Conservation (phyloP, 2,113 vertebrate genomes). For the Clinocottus analis region DNA sequence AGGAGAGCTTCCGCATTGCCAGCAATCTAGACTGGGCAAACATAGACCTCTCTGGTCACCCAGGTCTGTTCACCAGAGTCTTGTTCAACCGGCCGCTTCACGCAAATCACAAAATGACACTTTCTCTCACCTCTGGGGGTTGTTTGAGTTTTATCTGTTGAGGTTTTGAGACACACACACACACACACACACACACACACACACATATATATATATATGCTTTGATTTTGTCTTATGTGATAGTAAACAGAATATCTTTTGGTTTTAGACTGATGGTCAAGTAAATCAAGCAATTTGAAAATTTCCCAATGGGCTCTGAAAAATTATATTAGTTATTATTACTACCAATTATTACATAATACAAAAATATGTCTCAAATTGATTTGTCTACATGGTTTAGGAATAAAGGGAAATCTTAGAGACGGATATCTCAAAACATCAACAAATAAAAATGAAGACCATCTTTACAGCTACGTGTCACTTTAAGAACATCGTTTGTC, state of each 20-base stretch:
- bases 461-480: background rate
- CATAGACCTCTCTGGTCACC: slow-evolving; percentile 94
- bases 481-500: background rate
- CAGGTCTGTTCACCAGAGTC: slow-evolving; percentile 83
- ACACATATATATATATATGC: too few relatives aligned
- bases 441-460: background rate
- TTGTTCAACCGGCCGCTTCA: background rate
- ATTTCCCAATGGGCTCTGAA: background rate
- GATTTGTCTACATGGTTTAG: background rate
- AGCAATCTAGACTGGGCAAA: slow-evolving; percentile 95
- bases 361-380: too few relatives aligned
- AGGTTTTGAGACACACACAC: slow-evolving; percentile 3
- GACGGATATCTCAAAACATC: background rate
- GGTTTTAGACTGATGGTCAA: background rate
- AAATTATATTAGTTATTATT: too few relatives aligned
- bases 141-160: background rate
- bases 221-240: background rate
- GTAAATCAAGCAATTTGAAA: background rate
- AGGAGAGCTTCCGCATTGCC: slow-evolving; percentile 97
- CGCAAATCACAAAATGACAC: background rate
- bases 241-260: background rate
- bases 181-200: too few relatives aligned
- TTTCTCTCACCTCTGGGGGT: background rate
- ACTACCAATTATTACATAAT: too few relatives aligned
- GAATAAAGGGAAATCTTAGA: background rate